Base-by-base conservation (phyloP, 2,113 vertebrate species). In the Pogona vitticeps region DNA sequence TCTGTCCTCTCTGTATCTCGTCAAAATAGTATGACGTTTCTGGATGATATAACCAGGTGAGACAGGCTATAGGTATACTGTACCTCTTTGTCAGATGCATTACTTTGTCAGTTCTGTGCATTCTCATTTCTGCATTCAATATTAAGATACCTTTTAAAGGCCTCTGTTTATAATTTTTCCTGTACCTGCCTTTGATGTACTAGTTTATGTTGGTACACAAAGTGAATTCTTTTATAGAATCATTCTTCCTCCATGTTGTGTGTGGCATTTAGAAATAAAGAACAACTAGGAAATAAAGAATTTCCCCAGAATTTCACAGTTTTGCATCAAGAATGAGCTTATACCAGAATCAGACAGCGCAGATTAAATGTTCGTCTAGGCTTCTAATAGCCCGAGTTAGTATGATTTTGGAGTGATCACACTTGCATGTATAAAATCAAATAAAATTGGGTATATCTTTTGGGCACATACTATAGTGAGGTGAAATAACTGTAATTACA, bases 381-480 rank as follows among this genome's bases (percentile, higher is more conserved):
- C 52, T 15, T 36, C 52, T 85, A 71, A 33, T 68, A 78, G 28
- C 42, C 36, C 17, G 78, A 52, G 7, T 85, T 70, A 79, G 75
- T 78, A 70, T 70, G 17, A 58, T 79, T 59, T 85, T n/a, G 7
- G 33, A 23, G 71, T 86, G 65, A 85, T 58, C 42, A 58, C 76
- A 78, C 46, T 68, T 14, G 2, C 26, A 70, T 67, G 31, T 77
- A 58, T 23, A 78, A 85, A 85, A 8, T 8, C 42, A 26, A 76
- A 63, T 76, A 84, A 40, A 6, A 52, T 67, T 85, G 83, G 31
- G 20, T 52, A 65, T 61, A 28, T 65, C 31, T 36, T 1, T 68
- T 68, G 71, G 36, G 17, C n/a, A 28, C 12, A 13, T 71, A 70
- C 67, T 70, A 1, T 70, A 70, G n/a, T 59, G 13, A 65, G 63